Conservation (phyloP, 1,140 invertebrate species). For the Metopolophium dirhodum region DNA sequence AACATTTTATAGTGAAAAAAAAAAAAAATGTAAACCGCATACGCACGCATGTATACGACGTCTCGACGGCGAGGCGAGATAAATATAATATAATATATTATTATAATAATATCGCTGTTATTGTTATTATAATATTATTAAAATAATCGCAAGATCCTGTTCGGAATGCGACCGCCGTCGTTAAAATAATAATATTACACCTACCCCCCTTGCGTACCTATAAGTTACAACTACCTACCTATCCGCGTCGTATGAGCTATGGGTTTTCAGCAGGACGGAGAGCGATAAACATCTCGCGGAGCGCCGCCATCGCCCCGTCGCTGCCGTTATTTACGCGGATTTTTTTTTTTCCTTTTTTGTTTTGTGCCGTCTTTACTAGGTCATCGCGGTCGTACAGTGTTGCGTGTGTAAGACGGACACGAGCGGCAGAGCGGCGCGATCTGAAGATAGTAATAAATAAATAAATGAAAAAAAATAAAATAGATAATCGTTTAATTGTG, state of each 20-base stretch:
- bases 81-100: background rate
- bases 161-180: background rate
- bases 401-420: background rate
- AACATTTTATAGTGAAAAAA: background rate
- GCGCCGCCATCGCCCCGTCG: background rate
- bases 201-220: background rate
- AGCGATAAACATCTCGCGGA: conserved; percentile 6
- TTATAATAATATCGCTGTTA: conserved; percentile 3
- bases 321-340: background rate
- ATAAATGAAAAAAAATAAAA: conserved; percentile 5
- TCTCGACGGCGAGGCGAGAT: background rate
- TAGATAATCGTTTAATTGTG: conserved; percentile 29
- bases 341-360: background rate
- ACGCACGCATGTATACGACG: background rate
- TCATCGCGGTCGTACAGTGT: conserved; percentile 19
- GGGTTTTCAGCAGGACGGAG: background rate
- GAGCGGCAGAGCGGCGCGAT: background rate
- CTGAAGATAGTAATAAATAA: conserved; percentile 14
- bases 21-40: background rate
- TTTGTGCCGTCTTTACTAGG: conserved; percentile 12
- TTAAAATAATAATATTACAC: background rate
- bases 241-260: background rate
- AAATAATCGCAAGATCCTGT: conserved; percentile 6
- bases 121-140: conserved; percentile 16
- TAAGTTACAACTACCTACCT: background rate